Base-by-base conservation (phyloP, 2,797 vertebrate species). In the Melanotaenia maccullochi region DNA sequence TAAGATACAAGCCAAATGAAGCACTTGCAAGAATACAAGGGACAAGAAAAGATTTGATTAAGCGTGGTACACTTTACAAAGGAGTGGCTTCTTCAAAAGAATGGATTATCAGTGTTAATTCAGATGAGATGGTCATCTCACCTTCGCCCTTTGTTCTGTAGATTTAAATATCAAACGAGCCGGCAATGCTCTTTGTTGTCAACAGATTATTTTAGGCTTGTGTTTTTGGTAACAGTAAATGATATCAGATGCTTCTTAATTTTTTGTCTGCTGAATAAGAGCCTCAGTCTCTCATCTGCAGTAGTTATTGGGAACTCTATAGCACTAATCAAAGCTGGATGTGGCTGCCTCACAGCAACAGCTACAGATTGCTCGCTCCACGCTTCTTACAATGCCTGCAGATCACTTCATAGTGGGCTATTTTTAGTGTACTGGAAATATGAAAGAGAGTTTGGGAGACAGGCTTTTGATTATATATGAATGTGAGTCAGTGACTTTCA, bases 341-440 rank as follows among this genome's bases (percentile, higher is more conserved):
- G 84, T 84, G 75, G 71, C 68, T 73, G 78, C 67, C 78, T 88
- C 74, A 68, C 68, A 76, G 76, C 72, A 73, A 38, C 80, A 68
- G 73, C 78, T 84, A 75, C 87, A 92, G 87, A 89, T 89, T 84
- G 79, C 68, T 73, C 49, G 40, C 84, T 71, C 64, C 66, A 65
- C 62, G 60, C 60, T 67, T 85, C 70, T 82, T 59, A 76, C 73
- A 76, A 60, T 77, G 80, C 44, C 62, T 64, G 68, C 77, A 68
- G 40, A 84, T 80, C 74, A 25, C 75, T 85, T 86, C 65, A 84
- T 62, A 59, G 65, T 40, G 49, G 25, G 60, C 54, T 89, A 84
- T 89, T 85, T 89, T 86, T 87, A 87, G 83, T 72, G 22, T 5
- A 0, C 8, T 7, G 55, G 73, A 77, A 80, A 56, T 75, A 85